Evolutionary conservation across 2,113 vertebrate genomes (phyloP).

Genomic region (Cyanocitta stelleri): DNA sequence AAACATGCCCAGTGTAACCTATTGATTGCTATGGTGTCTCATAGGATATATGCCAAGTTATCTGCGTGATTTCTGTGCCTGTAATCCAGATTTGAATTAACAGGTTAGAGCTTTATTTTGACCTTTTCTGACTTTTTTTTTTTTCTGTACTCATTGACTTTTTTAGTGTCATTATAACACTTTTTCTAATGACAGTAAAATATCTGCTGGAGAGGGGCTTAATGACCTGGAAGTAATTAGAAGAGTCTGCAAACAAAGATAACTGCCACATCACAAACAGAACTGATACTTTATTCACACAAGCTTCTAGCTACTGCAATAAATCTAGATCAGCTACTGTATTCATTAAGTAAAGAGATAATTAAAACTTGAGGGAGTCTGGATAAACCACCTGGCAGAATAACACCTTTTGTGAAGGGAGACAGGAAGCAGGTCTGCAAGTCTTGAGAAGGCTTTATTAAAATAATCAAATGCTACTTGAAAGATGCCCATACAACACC

Average conservation of each 20-base stretch:
- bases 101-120: background rate
- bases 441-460: background rate
- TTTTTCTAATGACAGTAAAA: slow-evolving; percentile 64
- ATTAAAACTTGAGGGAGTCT: slow-evolving; percentile 55
- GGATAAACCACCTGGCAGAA: slow-evolving; percentile 24
- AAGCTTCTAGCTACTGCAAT: slow-evolving; percentile 35
- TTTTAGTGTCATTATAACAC: slow-evolving; percentile 43
- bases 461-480: background rate
- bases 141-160: slow-evolving; percentile 2
- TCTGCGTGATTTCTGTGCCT: background rate
- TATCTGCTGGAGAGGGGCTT: slow-evolving; percentile 58
- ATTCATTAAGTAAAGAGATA: slow-evolving; percentile 50
- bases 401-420: background rate
- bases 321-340: slow-evolving; percentile 63
- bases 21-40: background rate
- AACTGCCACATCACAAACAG: slow-evolving; percentile 55
- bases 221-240: slow-evolving; percentile 73
- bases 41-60: background rate
- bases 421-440: background rate
- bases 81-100: slow-evolving; percentile 6
- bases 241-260: slow-evolving; percentile 66
- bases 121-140: background rate
- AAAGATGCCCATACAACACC: background rate
- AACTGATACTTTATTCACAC: slow-evolving; percentile 60
- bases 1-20: background rate